A percentile compares a stretch with the other conserved stretches of the same genome.
Conservation (phyloP, 2,888 invertebrate genomes). For the Nymphalis urticae region DNA sequence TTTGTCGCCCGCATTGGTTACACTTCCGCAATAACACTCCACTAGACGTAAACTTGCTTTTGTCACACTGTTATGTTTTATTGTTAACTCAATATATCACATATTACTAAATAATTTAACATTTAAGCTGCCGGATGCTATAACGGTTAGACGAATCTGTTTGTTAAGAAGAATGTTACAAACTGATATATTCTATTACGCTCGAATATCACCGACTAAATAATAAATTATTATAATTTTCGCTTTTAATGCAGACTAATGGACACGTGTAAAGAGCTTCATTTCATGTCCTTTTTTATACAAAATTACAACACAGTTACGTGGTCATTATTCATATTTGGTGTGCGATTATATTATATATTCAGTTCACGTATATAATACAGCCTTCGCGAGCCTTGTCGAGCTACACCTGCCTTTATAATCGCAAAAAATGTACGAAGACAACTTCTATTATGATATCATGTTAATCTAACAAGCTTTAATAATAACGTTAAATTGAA, state of each 20-base stretch:
- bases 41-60: constrained; percentile 31
- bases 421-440: constrained; percentile 22
- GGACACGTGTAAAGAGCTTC: constrained; percentile 4
- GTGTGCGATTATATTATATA: constrained; percentile 45
- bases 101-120: neutral
- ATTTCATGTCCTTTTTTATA: neutral
- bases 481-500: neutral
- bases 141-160: constrained; percentile 16
- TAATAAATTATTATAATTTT: neutral
- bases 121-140: neutral
- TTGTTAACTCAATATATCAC: neutral
- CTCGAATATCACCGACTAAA: too few species aligned
- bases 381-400: constrained; percentile 52
- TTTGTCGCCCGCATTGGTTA: constrained; percentile 73
- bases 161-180: constrained; percentile 7
- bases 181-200: neutral
- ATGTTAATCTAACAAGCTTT: constrained; percentile 8
- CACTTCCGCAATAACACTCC: constrained; percentile 41
- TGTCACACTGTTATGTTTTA: constrained; percentile 26
- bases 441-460: constrained; percentile 18
- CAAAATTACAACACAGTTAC: constrained; percentile 6
- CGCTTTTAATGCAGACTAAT: neutral
- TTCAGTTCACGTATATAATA: constrained; percentile 51
- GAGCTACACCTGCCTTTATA: constrained; percentile 46
- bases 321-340: constrained; percentile 30